phyloP scores from a whole-genome alignment of 92 coral and sea anemone genomes.

The Diadumene lineata region DNA sequence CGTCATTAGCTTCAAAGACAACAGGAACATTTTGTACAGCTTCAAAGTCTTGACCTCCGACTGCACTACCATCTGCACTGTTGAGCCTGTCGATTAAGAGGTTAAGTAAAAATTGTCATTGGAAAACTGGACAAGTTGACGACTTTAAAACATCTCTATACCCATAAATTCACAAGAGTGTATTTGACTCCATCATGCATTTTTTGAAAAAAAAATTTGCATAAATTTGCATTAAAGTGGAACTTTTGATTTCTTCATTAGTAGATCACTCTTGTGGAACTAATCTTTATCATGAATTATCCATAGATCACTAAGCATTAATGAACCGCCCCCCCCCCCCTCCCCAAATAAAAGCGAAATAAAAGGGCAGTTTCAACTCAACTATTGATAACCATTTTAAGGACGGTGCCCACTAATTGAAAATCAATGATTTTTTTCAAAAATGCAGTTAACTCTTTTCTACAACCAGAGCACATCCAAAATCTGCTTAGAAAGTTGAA shows the following conservation, averaged over 20 bases:
- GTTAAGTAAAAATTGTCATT: background rate
- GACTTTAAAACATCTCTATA: background rate
- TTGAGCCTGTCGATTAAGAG: background rate
- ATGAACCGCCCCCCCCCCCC: too few species aligned
- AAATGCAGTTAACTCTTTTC: too few species aligned
- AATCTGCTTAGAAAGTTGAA: too few species aligned
- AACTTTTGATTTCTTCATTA: background rate
- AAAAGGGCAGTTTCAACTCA: too few species aligned
- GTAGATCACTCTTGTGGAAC: too few species aligned
- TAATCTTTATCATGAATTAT: too few species aligned
- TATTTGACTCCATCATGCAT: too few species aligned
- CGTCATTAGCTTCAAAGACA: slow-evolving; percentile 1
- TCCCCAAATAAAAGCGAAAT: too few species aligned
- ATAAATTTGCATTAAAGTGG: background rate
- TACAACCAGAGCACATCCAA: too few species aligned
- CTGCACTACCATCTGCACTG: background rate
- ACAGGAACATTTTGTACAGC: slow-evolving; percentile 5
- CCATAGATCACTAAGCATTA: too few species aligned
- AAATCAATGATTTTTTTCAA: too few species aligned
- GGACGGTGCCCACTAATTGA: too few species aligned
- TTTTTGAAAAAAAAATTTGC: background rate
- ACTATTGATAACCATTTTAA: background rate
- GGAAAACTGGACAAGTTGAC: background rate
- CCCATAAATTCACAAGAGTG: background rate
- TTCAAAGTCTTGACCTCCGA: slow-evolving; percentile 2